Base-by-base conservation (phyloP, 2,113 vertebrate genomes). In the Thunnus thynnus region DNA sequence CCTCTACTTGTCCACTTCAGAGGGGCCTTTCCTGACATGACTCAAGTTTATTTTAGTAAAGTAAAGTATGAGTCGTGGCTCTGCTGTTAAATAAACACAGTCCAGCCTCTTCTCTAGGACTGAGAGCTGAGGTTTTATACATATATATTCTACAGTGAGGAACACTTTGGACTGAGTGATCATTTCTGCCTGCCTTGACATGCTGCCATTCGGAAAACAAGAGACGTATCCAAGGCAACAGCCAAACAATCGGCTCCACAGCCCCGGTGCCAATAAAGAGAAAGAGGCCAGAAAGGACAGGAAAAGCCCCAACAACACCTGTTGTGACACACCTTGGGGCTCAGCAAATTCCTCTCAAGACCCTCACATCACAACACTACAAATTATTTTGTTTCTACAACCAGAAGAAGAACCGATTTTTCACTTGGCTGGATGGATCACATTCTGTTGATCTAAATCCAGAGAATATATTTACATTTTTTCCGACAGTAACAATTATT, bases 171-270 rank as follows among this genome's bases (percentile, higher is more conserved):
- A 87, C 77, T 58, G 79, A 76, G 64, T 30, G 82, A 91, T 93
- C 61, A 60, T 81, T 86, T 71, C 82, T 79, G 77, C 90, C 91
- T 93, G 94, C 84, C 84, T 78, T 68, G 82, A 95, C 94, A 92
- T 16, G 94, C 88, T 63, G 83, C 76, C 82, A 82, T 85, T 80
- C 58, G 77, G 81, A 90, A 94, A 94, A 93, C 91, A 94, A 90
- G 88, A 85, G 82, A 68, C 12, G 79, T 91, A 63, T 83, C 93
- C 88, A 27, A 18, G 90, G 91, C 88, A 88, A 93, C 93, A 68
- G 86, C 68, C 90, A 87, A 93, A 95, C 92, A 94, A 94, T 91
- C 68, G 80, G 67, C 86, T 85, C 86, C 85, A 79, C 68, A 46
- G 71, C 64, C 65, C 48, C 32, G 13, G 64, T 86, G 87, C 88